Conservation (phyloP, 2,888 invertebrate genomes). For the Lapara coniferarum region DNA sequence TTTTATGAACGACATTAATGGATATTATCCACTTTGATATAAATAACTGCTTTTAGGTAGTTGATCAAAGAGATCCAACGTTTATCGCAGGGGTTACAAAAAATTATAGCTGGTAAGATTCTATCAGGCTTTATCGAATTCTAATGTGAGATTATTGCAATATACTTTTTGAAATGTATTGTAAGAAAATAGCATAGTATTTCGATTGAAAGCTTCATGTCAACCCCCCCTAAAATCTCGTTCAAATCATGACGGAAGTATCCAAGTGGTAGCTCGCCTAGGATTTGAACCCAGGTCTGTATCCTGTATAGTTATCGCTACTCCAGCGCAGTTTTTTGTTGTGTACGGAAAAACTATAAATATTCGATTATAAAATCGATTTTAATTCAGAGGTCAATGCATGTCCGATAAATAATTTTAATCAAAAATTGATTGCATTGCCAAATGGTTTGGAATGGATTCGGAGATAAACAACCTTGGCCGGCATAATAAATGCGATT, state of each 20-base stretch:
- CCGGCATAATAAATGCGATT: not conserved
- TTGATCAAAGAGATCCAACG: not conserved
- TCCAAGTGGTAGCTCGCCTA: no score
- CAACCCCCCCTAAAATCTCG: no score
- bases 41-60: slow-evolving; percentile 1
- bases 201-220: no score
- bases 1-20: slow-evolving; percentile 15
- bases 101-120: not conserved
- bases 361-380: not conserved
- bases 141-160: no score
- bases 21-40: slow-evolving; percentile 13
- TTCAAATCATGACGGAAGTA: no score
- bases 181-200: no score
- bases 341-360: no score
- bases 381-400: not conserved
- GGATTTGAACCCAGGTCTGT: no score
- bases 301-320: no score
- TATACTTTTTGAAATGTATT: no score
- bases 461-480: not conserved
- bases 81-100: not conserved
- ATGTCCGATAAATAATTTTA: not conserved
- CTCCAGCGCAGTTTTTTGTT: no score
- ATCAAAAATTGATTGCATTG: not conserved
- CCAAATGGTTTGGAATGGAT: slow-evolving; percentile 3
- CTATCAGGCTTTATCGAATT: no score